phyloP scores from a whole-genome alignment of 2,797 vertebrate genomes.

The Microhierax caerulescens region DNA sequence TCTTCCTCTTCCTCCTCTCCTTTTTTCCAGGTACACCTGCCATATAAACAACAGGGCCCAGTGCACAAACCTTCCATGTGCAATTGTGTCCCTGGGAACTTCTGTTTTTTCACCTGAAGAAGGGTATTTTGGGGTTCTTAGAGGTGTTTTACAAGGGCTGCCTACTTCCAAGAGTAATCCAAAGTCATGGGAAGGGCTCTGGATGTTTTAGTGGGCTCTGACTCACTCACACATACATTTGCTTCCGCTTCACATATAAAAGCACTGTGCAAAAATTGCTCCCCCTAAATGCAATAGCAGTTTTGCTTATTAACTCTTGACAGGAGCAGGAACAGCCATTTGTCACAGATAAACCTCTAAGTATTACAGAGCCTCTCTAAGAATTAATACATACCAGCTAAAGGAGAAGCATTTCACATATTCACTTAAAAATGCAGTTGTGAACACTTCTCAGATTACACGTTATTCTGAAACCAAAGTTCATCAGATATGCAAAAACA shows the following conservation, averaged over 20 bases:
- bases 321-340: neutral
- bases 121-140: neutral
- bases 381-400: neutral
- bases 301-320: neutral
- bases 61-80: neutral
- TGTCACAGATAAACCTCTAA: neutral
- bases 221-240: neutral
- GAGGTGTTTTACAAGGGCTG: neutral
- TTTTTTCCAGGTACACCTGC: constrained; percentile 50
- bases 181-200: neutral
- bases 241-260: neutral
- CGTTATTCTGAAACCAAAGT: neutral
- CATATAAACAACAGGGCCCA: neutral
- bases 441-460: neutral
- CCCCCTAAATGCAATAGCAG: neutral
- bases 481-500: neutral
- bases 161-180: neutral
- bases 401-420: neutral
- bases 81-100: neutral
- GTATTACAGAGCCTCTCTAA: neutral
- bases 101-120: neutral
- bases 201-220: neutral
- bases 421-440: neutral
- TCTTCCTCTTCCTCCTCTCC: constrained; percentile 64
- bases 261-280: neutral